phyloP scores from a whole-genome alignment of 2,888 invertebrate species.

The Lithophane semibrunnea region DNA sequence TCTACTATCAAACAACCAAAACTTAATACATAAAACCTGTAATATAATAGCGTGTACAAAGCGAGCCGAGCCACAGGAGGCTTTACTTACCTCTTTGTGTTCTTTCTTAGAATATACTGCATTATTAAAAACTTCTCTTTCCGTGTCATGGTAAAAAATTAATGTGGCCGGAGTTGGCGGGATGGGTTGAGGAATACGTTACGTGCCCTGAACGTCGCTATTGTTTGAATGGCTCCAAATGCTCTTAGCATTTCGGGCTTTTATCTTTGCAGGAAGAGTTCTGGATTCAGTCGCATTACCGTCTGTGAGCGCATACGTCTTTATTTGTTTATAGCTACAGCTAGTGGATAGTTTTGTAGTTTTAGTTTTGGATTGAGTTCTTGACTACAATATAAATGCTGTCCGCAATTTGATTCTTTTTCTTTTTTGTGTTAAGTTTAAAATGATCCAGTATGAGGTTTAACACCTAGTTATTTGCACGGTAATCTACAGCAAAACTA shows the following conservation, averaged over 20 bases:
- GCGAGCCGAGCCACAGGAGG: slow-evolving; percentile 73
- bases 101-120: slow-evolving; percentile 86
- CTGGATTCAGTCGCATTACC: slow-evolving; percentile 68
- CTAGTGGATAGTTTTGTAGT: slow-evolving; percentile 16
- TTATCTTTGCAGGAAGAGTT: slow-evolving; percentile 73
- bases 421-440: neutral
- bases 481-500: neutral
- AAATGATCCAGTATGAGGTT: neutral
- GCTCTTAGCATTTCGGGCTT: slow-evolving; percentile 71
- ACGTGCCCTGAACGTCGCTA: slow-evolving; percentile 73
- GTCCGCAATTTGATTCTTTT: neutral
- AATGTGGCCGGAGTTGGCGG: slow-evolving; percentile 75
- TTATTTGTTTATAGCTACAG: slow-evolving; percentile 38
- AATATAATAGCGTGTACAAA: slow-evolving; percentile 77
- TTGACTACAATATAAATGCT: neutral
- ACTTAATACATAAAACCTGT: slow-evolving; percentile 77
- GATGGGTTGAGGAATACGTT: slow-evolving; percentile 78
- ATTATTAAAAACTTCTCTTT: slow-evolving; percentile 86
- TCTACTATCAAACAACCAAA: slow-evolving; percentile 75
- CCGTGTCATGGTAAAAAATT: slow-evolving; percentile 80
- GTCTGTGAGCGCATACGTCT: slow-evolving; percentile 35
- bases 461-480: neutral
- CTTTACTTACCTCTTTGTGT: slow-evolving; percentile 82
- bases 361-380: slow-evolving; percentile 14
- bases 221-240: slow-evolving; percentile 74